Evolutionary conservation across 2,888 invertebrate genomes (phyloP).

Genomic region (Ceriagrion tenellum): DNA sequence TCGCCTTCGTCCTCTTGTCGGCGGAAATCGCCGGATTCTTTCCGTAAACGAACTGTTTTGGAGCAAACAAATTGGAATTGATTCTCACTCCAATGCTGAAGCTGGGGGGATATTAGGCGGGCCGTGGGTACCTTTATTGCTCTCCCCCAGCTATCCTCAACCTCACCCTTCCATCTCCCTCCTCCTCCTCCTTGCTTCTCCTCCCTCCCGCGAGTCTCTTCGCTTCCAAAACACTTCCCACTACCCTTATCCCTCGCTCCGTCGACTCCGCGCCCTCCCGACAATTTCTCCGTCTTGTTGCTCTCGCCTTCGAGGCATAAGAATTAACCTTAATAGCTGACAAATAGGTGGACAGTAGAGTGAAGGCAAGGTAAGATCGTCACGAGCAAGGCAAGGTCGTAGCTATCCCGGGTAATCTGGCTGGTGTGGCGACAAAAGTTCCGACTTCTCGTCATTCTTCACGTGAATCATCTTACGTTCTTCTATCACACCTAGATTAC

Average conservation of each 20-base stretch:
- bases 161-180: background rate
- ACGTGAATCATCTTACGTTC: too few species aligned
- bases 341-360: background rate
- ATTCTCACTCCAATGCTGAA: background rate
- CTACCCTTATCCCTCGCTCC: background rate
- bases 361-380: too few species aligned
- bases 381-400: too few species aligned
- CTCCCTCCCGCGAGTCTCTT: background rate
- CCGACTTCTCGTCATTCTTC: too few species aligned
- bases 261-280: background rate
- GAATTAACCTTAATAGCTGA: background rate
- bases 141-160: background rate
- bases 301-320: background rate
- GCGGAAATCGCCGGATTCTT: constrained; percentile 29
- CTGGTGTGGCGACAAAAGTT: too few species aligned
- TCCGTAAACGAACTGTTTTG: constrained; percentile 36
- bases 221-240: background rate
- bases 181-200: too few species aligned
- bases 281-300: background rate
- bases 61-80: constrained; percentile 36
- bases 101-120: background rate
- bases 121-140: background rate
- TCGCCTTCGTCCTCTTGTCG: background rate
- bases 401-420: too few species aligned
- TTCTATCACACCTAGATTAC: too few species aligned